A percentile compares a stretch with the other conserved stretches of the same genome.
phyloP scores from a whole-genome alignment of 2,888 invertebrate genomes.

The Phrixothrix hirtus region DNA sequence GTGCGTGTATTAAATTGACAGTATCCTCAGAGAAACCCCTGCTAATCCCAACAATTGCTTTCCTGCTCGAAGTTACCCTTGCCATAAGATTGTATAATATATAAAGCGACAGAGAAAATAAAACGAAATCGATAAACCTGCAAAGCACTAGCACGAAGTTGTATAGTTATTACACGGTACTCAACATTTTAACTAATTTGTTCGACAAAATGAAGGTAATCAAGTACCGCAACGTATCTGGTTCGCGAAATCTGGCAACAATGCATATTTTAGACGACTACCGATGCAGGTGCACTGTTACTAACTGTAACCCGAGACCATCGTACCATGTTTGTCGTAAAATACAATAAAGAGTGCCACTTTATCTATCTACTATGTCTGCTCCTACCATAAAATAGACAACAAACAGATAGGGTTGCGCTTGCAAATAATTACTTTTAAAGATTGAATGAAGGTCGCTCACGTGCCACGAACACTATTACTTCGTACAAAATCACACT shows the following conservation, averaged over 20 bases:
- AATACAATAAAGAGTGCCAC: slow-evolving; percentile 21
- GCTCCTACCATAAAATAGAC: slow-evolving; percentile 14
- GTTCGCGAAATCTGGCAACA: slow-evolving; percentile 24
- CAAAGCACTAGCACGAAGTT: slow-evolving; percentile 25
- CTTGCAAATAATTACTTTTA: slow-evolving; percentile 13
- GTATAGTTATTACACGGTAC: slow-evolving; percentile 18
- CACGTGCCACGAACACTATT: slow-evolving; percentile 10
- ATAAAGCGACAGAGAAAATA: slow-evolving; percentile 23
- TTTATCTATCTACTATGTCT: slow-evolving; percentile 21
- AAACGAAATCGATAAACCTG: slow-evolving; percentile 23
- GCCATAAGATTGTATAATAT: slow-evolving; percentile 16
- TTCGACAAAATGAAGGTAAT: slow-evolving; percentile 38
- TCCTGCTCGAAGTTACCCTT: slow-evolving; percentile 14
- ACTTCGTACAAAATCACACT: slow-evolving; percentile 5
- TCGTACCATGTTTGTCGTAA: slow-evolving; percentile 17
- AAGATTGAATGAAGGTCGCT: slow-evolving; percentile 10
- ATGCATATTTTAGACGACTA: slow-evolving; percentile 33
- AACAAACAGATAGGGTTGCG: slow-evolving; percentile 19
- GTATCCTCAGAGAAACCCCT: slow-evolving; percentile 17
- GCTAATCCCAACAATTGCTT: slow-evolving; percentile 24
- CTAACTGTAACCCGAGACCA: slow-evolving; percentile 35
- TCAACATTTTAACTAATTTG: slow-evolving; percentile 32
- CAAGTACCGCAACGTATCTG: slow-evolving; percentile 33
- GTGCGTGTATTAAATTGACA: slow-evolving; percentile 16
- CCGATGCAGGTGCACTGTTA: slow-evolving; percentile 37